A percentile compares a stretch with the other conserved stretches of the same genome.
Conservation (phyloP, 2,888 invertebrate genomes). For the Steinernema carpocapsae region DNA sequence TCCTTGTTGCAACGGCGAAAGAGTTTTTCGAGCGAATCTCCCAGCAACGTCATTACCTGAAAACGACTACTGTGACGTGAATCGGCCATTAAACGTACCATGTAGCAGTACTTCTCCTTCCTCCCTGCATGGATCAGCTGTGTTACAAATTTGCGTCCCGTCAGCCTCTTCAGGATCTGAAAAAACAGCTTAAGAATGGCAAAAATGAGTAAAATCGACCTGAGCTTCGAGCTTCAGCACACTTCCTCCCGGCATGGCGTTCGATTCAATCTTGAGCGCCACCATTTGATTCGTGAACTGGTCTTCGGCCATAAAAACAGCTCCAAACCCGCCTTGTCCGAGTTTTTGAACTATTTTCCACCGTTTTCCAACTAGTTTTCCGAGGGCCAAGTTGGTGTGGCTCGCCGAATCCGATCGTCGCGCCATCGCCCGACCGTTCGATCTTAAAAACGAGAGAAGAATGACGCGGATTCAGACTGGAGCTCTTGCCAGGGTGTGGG, state of each 20-base stretch:
- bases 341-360: conserved; percentile 17
- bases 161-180: conserved; percentile 37
- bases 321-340: conserved; percentile 27
- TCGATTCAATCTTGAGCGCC: conserved; percentile 59
- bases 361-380: conserved; percentile 18
- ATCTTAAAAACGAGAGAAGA: no score
- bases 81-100: conserved; percentile 42
- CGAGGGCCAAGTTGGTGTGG: background rate
- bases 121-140: conserved; percentile 57
- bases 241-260: conserved; percentile 52
- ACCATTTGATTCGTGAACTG: conserved; percentile 19
- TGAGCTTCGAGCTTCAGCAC: conserved; percentile 59
- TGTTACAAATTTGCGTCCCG: conserved; percentile 46
- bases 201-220: no score
- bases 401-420: background rate
- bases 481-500: no score
- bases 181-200: no score
- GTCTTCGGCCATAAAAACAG: conserved; percentile 21
- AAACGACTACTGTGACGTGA: background rate
- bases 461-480: no score
- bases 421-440: background rate
- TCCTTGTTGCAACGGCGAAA: conserved; percentile 36
- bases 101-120: conserved; percentile 52
- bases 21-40: conserved; percentile 37
- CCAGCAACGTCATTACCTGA: conserved; percentile 45